A percentile compares a stretch with the other conserved stretches of the same genome.
Evolutionary conservation across 2,888 invertebrate genomes (phyloP).

Genomic region (Drosophila monieri): DNA sequence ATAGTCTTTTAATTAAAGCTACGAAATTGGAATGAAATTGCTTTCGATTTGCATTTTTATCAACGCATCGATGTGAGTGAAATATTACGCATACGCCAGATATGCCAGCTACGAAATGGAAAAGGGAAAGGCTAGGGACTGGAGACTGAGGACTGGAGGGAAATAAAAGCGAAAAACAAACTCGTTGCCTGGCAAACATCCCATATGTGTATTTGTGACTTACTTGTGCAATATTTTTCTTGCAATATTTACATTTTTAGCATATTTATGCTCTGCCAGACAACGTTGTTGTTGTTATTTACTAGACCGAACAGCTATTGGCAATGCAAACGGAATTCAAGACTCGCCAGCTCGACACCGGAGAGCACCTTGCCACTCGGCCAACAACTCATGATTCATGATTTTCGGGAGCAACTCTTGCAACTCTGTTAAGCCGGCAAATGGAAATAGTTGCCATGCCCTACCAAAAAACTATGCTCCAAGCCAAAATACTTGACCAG

Average conservation of each 20-base stretch:
- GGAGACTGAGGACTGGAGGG: too few species aligned
- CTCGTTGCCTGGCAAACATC: conserved; percentile 35
- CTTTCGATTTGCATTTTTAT: conserved; percentile 60
- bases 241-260: conserved; percentile 69
- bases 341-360: conserved; percentile 53
- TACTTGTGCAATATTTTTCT: conserved; percentile 53
- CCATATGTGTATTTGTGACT: conserved; percentile 14
- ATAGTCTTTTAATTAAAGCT: conserved; percentile 61
- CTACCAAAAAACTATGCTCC: conserved; percentile 43
- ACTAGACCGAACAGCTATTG: conserved; percentile 69
- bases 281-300: conserved; percentile 34
- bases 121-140: neutral
- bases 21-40: conserved; percentile 63
- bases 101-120: conserved; percentile 29
- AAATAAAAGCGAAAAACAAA: conserved; percentile 25
- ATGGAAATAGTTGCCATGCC: conserved; percentile 61
- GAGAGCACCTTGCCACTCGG: conserved; percentile 22
- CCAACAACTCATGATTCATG: conserved; percentile 3
- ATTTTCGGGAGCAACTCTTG: conserved; percentile 14
- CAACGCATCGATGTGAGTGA: conserved; percentile 31
- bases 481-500: conserved; percentile 33
- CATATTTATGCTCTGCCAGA: conserved; percentile 64
- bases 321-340: conserved; percentile 68
- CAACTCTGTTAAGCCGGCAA: conserved; percentile 58
- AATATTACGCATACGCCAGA: conserved; percentile 60